A percentile compares a stretch with the other conserved stretches of the same genome.
Evolutionary conservation across 2,888 invertebrate genomes (phyloP).

Genomic region (Eupithecia exiguata): DNA sequence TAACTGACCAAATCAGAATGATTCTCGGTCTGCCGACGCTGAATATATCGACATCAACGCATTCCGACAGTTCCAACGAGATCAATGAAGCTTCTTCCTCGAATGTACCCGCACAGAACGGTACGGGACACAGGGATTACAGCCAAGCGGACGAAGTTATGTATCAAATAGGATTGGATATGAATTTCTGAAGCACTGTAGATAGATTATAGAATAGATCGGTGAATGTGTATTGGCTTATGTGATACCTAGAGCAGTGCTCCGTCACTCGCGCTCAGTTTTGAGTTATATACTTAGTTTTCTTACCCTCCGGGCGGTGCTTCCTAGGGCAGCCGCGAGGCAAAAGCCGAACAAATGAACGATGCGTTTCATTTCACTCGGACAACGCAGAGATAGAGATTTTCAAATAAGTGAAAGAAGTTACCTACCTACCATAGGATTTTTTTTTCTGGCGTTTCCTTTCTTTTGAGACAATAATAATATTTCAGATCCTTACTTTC

Average conservation of each 20-base stretch:
- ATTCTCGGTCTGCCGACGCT: slow-evolving; percentile 87
- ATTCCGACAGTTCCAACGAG: slow-evolving; percentile 57
- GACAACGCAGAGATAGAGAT: too few species aligned
- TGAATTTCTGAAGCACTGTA: slow-evolving; percentile 78
- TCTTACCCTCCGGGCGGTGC: too few species aligned
- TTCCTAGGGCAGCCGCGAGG: too few species aligned
- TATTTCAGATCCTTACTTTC: too few species aligned
- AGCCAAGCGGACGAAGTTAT: slow-evolving; percentile 78
- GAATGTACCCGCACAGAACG: slow-evolving; percentile 50
- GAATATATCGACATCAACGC: slow-evolving; percentile 59
- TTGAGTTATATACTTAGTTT: too few species aligned
- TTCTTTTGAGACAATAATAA: too few species aligned
- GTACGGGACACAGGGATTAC: slow-evolving; percentile 49
- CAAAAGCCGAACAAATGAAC: too few species aligned
- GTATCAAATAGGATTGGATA: slow-evolving; percentile 83
- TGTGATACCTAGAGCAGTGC: not conserved
- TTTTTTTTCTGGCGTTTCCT: too few species aligned
- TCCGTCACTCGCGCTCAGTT: too few species aligned
- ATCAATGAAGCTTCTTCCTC: slow-evolving; percentile 38
- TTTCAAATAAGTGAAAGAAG: too few species aligned
- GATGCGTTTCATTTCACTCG: too few species aligned
- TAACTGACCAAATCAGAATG: slow-evolving; percentile 88
- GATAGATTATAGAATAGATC: slow-evolving; percentile 8
- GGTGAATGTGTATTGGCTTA: slow-evolving; percentile 9
- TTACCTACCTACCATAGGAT: too few species aligned